Evolutionary conservation across 2,797 vertebrate species (phyloP).

Genomic region (Enteromius anoplus): DNA sequence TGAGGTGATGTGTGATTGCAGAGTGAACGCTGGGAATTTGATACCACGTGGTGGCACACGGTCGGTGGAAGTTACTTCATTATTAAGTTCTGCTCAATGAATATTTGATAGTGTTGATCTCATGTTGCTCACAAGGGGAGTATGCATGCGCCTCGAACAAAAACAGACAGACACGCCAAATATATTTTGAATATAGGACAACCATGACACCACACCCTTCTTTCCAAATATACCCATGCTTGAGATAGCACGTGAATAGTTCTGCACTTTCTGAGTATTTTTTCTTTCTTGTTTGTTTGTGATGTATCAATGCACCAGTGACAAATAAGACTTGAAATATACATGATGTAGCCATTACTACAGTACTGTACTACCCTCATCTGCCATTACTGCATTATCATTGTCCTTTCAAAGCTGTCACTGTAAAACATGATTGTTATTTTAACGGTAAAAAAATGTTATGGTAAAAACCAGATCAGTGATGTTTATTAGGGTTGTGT

Average conservation of each 20-base stretch:
- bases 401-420: background rate
- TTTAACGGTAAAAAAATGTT: too few species aligned
- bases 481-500: too few species aligned
- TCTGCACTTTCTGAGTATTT: background rate
- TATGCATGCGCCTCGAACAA: slow-evolving; percentile 1
- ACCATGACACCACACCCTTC: slow-evolving; percentile 15
- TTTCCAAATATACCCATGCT: slow-evolving; percentile 31
- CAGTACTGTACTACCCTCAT: background rate
- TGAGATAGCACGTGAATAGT: background rate
- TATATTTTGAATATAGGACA: background rate
- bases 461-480: too few species aligned
- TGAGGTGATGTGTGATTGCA: slow-evolving; percentile 29
- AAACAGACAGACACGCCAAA: background rate
- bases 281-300: background rate
- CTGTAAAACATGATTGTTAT: too few species aligned
- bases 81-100: slow-evolving; percentile 72
- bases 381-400: background rate
- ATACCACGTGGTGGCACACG: slow-evolving; percentile 58
- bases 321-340: background rate
- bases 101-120: slow-evolving; percentile 74
- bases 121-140: slow-evolving; percentile 62
- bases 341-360: background rate
- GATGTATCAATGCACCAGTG: background rate
- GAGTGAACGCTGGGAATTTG: slow-evolving; percentile 56
- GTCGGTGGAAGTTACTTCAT: slow-evolving; percentile 68